Conservation (phyloP, 2,113 vertebrate genomes). For the Phaetusa simplex region DNA sequence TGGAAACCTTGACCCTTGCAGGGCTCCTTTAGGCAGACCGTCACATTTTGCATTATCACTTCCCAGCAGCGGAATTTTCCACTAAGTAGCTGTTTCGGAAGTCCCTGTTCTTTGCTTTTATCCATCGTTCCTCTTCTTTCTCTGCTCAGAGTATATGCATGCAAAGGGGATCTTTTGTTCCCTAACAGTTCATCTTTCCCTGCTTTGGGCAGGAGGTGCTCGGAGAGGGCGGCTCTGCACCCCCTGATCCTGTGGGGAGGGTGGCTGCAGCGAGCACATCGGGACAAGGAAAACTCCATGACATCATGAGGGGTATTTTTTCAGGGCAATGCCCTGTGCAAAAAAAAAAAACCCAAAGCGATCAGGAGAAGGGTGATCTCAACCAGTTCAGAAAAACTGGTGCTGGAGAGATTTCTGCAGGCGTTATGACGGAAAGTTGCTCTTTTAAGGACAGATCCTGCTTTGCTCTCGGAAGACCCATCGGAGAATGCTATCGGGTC, state of each 20-base stretch:
- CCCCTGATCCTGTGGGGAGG: background rate
- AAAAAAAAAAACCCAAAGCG: background rate
- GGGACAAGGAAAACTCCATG: background rate
- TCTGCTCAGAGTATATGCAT: background rate
- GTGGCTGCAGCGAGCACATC: rapidly evolving
- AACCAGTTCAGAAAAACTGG: background rate
- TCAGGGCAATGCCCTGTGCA: background rate
- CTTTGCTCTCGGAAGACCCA: background rate
- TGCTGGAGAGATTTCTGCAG: background rate
- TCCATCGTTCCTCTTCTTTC: background rate
- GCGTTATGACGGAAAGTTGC: rapidly evolving
- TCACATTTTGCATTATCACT: rapidly evolving
- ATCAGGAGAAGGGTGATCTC: background rate
- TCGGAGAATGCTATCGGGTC: background rate
- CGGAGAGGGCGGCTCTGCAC: background rate
- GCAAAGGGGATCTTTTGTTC: background rate
- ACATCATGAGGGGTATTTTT: background rate
- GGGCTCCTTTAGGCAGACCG: background rate
- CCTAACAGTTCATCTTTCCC: background rate
- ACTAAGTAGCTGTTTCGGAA: background rate
- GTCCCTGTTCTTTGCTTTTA: background rate
- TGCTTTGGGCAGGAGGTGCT: background rate
- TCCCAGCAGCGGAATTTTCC: background rate
- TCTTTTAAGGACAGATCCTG: background rate
- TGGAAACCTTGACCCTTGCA: background rate